Base-by-base conservation (phyloP, 1,140 invertebrate species). In the Brachystomella parvula region DNA sequence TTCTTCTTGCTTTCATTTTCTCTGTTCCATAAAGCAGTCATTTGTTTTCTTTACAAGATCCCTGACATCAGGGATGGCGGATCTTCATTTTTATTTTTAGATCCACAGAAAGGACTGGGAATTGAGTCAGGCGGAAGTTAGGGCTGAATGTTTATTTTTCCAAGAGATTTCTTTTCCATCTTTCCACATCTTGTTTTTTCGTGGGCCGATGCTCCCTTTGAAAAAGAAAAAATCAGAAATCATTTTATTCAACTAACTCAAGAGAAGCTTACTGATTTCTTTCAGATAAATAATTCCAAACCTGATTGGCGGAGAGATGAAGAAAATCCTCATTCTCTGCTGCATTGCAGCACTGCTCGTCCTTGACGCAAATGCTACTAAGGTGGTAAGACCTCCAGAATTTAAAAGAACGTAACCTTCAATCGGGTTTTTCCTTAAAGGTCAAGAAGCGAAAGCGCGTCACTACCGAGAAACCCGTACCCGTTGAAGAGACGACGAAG, bases 271-370 rank as follows among this genome's bases (percentile, higher is more conserved):
- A 53, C 49, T 26, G 24, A 15, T 15, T 53, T 53, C 24, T 24
- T 44, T 44, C 39, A 12, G 9, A 44, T 44, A n/a, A 44, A n/a
- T 44, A 53, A 19, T 17, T 6, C 6, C 21, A 53, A 3, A 17
- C 24, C 49, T 53, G 49, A 53, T 53, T 53, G 49, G 49, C 39
- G n/a, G n/a, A 12, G 24, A 24, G 21, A 53, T 53, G 49, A 53
- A 53, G 49, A 24, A 24, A 19, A 6, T 53, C 6, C 49, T 53
- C 12, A 53, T 53, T 24, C 24, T 53, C 15, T 53, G 49, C 49
- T 53, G 49, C 49, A 19, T 53, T 24, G 49, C 49, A 53, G 49
- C 49, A 6, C 49, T 53, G 21, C 12, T 53, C 49, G 6, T 53
- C 3, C 12, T 24, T 15, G 21, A 9, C 24, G 6, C 49, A 26